A percentile compares a stretch with the other conserved stretches of the same genome.
Conservation (phyloP, 2,797 vertebrate species). For the Glossophaga mutica region DNA sequence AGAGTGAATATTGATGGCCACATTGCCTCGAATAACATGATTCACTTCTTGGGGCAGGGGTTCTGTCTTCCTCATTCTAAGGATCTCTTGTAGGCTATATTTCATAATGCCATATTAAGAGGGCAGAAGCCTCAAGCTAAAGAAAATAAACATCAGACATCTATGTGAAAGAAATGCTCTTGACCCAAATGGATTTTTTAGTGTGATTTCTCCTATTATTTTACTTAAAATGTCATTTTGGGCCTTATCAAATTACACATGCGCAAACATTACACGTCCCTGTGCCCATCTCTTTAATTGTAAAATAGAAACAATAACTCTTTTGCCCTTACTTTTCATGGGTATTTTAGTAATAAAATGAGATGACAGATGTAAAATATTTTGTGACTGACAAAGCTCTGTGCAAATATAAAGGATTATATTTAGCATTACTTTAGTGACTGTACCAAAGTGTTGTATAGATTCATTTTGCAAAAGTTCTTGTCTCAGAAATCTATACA, state of each 20-base stretch:
- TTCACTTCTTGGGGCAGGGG: not conserved
- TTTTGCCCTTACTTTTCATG: not conserved
- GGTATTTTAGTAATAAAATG: not conserved
- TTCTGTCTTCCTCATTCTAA: not conserved
- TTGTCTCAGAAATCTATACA: not conserved
- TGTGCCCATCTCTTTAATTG: not conserved
- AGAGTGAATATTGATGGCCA: not conserved
- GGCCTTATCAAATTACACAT: not conserved
- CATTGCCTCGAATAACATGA: not conserved
- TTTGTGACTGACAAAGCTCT: not conserved
- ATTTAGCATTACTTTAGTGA: not conserved
- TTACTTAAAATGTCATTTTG: not conserved
- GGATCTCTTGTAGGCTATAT: not conserved
- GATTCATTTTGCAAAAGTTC: slow-evolving; percentile 19
- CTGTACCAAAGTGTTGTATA: not conserved
- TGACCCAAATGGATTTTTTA: not conserved
- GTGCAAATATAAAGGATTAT: slow-evolving; percentile 9
- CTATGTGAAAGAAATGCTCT: not conserved
- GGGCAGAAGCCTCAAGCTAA: not conserved
- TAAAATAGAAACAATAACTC: not conserved
- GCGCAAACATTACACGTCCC: not conserved
- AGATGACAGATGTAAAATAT: not conserved
- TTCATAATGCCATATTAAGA: not conserved
- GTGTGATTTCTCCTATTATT: not conserved
- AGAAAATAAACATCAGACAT: not conserved